phyloP scores from a whole-genome alignment of 2,888 invertebrate species.

The Horisme vitalbata region DNA sequence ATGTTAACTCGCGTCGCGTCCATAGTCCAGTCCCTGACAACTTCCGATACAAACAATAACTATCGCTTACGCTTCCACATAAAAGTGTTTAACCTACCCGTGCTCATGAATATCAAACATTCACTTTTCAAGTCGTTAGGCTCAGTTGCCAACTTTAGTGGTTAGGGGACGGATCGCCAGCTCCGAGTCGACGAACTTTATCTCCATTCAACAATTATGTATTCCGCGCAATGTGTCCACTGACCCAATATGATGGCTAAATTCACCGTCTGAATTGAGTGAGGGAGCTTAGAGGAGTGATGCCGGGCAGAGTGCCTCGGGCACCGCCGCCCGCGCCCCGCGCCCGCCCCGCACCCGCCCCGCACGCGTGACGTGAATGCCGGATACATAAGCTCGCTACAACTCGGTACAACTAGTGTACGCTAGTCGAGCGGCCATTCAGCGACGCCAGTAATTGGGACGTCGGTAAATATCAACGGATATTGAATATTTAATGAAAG shows the following conservation, averaged over 20 bases:
- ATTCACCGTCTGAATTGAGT: not conserved
- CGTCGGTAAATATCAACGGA: constrained; percentile 17
- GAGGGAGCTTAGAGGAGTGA: not conserved
- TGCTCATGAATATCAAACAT: not conserved
- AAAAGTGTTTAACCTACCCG: constrained; percentile 1
- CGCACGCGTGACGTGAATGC: constrained; percentile 4
- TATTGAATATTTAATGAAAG: constrained; percentile 21
- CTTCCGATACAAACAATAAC: not conserved
- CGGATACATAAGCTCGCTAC: too few species aligned
- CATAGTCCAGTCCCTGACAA: not conserved
- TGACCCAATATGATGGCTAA: not conserved
- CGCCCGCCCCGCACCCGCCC: not conserved
- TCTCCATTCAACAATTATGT: not conserved
- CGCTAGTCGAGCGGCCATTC: not conserved
- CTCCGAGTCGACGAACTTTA: not conserved
- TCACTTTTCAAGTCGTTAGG: constrained; percentile 8
- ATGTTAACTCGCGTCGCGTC: not conserved
- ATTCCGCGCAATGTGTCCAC: constrained; percentile 1
- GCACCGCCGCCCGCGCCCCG: not conserved
- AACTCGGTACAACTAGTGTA: too few species aligned
- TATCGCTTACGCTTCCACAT: not conserved
- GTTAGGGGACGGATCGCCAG: not conserved
- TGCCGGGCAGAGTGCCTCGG: not conserved
- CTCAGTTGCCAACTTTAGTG: constrained; percentile 2
- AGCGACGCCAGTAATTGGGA: constrained; percentile 16